Evolutionary conservation across 2,113 vertebrate genomes (phyloP).

Genomic region (Pseudopodoces humilis): DNA sequence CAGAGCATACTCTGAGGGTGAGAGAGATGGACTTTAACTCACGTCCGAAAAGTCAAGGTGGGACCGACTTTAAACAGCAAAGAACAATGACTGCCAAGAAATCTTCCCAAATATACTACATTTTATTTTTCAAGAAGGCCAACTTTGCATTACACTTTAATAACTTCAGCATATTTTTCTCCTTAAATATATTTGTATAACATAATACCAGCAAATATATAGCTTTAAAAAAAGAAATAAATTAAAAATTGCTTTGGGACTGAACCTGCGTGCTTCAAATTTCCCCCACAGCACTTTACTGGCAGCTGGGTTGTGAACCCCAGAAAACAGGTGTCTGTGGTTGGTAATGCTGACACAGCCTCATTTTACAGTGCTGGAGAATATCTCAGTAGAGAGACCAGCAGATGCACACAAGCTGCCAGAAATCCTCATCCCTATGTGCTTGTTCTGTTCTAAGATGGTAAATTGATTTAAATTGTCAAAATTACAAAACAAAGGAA

Average conservation of each 20-base stretch:
- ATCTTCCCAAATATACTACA: not conserved
- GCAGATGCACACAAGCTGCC: not conserved
- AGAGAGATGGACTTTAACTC: not conserved
- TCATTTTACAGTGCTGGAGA: not conserved
- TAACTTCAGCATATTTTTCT: not conserved
- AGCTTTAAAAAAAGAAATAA: not conserved
- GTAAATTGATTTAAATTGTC: not conserved
- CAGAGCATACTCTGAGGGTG: not conserved
- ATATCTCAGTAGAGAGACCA: not conserved
- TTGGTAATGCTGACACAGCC: not conserved
- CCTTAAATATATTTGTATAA: constrained; percentile 20
- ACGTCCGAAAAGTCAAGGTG: not conserved
- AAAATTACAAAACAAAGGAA: not conserved
- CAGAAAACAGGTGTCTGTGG: not conserved
- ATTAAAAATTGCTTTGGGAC: not conserved
- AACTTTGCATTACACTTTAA: not conserved
- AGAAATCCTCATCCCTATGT: not conserved
- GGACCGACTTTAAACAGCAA: not conserved
- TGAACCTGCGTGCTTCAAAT: not conserved
- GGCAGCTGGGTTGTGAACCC: not conserved
- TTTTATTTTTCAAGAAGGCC: constrained; percentile 15
- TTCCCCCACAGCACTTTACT: not conserved
- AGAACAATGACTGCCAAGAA: not conserved
- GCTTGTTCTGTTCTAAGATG: not conserved
- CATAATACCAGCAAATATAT: not conserved